These are phyloP conservation scores for Pseudomyrmex gracilis DNA, from an alignment of 1,140 invertebrate species.

Conservation along the genomic window DNA sequence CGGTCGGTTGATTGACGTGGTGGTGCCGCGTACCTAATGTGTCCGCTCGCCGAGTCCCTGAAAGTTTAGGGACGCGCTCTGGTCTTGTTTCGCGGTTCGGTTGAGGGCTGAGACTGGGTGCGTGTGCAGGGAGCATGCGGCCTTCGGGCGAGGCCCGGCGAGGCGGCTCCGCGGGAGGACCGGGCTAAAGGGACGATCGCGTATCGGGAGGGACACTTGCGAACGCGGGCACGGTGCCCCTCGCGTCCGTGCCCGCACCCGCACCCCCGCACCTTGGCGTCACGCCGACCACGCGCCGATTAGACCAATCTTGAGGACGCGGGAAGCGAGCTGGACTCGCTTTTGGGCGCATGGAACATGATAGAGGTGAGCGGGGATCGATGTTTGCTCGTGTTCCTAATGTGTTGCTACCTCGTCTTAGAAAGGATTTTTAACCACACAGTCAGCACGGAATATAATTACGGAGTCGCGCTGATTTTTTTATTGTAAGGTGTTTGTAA, in stretches of 20 bases:
- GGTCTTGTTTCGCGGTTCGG: not conserved
- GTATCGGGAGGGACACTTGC: constrained; percentile 49
- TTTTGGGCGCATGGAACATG: constrained; percentile 85
- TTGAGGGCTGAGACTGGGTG: not conserved
- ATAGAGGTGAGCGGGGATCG: constrained; percentile 81
- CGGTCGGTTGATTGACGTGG: constrained; percentile 36
- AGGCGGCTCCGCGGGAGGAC: constrained; percentile 79
- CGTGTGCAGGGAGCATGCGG: constrained; percentile 75
- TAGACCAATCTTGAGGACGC: constrained; percentile 65
- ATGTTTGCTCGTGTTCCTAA: not conserved
- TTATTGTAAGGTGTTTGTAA: too few species aligned
- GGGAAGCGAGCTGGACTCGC: constrained; percentile 85
- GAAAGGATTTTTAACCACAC: not conserved
- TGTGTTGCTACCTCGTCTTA: not conserved
- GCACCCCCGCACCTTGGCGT: constrained; percentile 39
- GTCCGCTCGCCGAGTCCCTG: constrained; percentile 55
- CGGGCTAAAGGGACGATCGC: constrained; percentile 72
- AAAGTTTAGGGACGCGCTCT: not conserved
- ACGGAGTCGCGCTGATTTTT: constrained; percentile 32
- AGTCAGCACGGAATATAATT: constrained; percentile 17
- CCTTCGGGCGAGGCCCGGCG: constrained; percentile 78
- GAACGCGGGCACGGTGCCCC: constrained; percentile 26
- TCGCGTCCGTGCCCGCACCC: constrained; percentile 26
- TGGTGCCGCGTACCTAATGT: constrained; percentile 61
- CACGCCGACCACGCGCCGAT: constrained; percentile 56